Percentiles rank a stretch among this genome's conserved stretches.
Conservation (phyloP, 2,797 vertebrate genomes). For the Pteronotus mesoamericanus region DNA sequence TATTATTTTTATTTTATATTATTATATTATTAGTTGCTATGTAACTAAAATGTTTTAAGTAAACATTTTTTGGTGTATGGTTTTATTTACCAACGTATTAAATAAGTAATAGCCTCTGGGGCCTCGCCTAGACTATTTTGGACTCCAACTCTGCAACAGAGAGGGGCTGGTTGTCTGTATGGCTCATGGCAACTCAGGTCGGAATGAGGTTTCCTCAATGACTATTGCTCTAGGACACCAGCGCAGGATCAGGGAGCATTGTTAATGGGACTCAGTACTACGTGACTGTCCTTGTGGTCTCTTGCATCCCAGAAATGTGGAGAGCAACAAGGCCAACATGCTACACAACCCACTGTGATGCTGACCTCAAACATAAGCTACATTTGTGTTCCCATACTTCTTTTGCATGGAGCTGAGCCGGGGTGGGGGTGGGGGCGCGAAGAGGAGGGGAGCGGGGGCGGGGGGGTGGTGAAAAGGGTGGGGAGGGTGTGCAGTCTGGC, state of each 20-base stretch:
- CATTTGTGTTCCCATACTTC: neutral
- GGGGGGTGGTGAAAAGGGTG: no score
- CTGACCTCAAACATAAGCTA: neutral
- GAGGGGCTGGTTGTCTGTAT: neutral
- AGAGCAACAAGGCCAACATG: neutral
- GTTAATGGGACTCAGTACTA: neutral
- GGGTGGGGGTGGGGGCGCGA: no score
- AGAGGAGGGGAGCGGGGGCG: no score
- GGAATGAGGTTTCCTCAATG: neutral
- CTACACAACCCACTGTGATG: neutral
- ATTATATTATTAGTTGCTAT: neutral
- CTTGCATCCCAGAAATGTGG: neutral
- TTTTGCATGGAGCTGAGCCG: neutral
- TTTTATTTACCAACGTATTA: neutral
- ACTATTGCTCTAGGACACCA: neutral
- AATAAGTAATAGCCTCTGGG: neutral
- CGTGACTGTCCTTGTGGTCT: neutral
- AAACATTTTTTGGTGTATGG: neutral
- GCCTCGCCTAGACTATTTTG: neutral
- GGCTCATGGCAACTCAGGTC: neutral
- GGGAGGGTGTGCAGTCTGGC: rapidly evolving
- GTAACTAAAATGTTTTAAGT: neutral
- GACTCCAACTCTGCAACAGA: neutral
- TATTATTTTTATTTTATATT: neutral
- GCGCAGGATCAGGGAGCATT: neutral